Conservation (phyloP, 2,888 invertebrate species). For the Lycaena phlaeas region DNA sequence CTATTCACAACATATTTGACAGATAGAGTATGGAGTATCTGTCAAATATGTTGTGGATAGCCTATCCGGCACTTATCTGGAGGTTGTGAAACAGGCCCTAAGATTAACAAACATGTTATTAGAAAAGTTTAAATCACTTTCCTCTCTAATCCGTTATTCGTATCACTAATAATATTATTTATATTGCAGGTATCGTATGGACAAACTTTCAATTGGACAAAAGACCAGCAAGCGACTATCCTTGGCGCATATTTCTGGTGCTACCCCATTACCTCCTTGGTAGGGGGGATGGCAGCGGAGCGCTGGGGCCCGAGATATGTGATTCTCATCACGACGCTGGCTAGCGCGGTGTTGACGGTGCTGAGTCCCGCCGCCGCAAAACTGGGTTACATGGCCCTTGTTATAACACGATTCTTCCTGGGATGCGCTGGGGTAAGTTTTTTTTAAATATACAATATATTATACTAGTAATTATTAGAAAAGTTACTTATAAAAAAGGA, state of each 20-base stretch:
- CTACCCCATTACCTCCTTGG: conserved; percentile 76
- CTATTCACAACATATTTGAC: too few species aligned
- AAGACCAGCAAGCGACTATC: conserved; percentile 75
- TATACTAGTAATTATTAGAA: too few species aligned
- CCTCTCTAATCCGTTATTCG: too few species aligned
- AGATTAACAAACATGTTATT: too few species aligned
- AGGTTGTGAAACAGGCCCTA: too few species aligned
- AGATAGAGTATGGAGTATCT: too few species aligned
- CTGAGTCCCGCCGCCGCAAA: conserved; percentile 75
- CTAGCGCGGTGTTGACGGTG: conserved; percentile 71
- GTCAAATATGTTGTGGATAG: too few species aligned
- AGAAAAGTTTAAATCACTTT: too few species aligned
- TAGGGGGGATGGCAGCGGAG: conserved; percentile 79
- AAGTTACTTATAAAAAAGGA: too few species aligned
- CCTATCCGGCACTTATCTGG: too few species aligned
- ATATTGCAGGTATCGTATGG: conserved; percentile 25
- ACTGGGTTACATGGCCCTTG: conserved; percentile 68
- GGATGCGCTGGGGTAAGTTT: conserved; percentile 76
- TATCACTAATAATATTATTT: too few species aligned
- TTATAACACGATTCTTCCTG: conserved; percentile 71
- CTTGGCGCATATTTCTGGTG: conserved; percentile 81
- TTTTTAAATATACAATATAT: too few species aligned
- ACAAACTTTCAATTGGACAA: conserved; percentile 66
- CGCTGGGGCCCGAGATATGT: conserved; percentile 75
- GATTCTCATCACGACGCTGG: conserved; percentile 64